phyloP scores from a whole-genome alignment of 2,113 vertebrate genomes.

The Paedocypris sp. region DNA sequence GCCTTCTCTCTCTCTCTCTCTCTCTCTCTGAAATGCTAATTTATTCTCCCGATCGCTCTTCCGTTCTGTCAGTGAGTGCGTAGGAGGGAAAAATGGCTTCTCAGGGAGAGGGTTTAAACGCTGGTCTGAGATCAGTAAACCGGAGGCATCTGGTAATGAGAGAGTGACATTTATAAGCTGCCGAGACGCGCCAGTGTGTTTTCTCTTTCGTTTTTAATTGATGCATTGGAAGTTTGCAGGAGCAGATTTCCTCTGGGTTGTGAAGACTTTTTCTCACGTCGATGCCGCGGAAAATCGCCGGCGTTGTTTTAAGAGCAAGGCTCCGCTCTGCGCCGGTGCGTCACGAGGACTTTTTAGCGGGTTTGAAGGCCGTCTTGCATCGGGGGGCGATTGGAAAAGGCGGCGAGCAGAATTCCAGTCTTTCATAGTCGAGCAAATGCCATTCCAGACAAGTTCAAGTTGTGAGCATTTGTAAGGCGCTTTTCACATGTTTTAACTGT shows the following conservation, averaged over 20 bases:
- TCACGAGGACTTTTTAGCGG: neutral
- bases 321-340: neutral
- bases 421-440: conserved; percentile 6
- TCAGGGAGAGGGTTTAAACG: neutral
- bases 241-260: neutral
- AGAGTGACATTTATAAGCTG: neutral
- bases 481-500: too few relatives aligned
- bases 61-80: neutral
- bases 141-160: conserved; percentile 11
- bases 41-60: neutral
- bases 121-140: conserved; percentile 19
- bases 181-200: neutral
- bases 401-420: neutral
- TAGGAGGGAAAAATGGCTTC: conserved; percentile 2
- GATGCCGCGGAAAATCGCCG: neutral
- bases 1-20: neutral
- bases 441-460: neutral
- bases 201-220: neutral
- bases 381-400: neutral
- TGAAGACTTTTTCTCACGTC: neutral
- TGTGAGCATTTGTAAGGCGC: too few relatives aligned
- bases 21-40: conserved; percentile 27
- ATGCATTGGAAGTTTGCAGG: conserved; percentile 1
- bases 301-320: neutral
- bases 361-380: neutral